Evolutionary conservation across 2,888 invertebrate species (phyloP).

Genomic region (Girardia tigrina): DNA sequence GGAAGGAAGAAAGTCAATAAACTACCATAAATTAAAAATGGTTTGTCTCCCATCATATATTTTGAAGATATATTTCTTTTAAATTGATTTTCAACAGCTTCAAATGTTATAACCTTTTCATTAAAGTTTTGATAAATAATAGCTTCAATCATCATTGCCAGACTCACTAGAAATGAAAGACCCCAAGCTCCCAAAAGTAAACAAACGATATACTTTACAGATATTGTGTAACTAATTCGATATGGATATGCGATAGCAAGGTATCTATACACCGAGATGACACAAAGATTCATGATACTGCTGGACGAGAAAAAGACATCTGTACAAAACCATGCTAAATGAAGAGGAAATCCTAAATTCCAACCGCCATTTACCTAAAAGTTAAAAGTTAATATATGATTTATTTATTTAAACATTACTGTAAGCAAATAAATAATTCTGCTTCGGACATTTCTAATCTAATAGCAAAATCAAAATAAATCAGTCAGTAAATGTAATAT

Average conservation of each 20-base stretch:
- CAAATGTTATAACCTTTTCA: neutral
- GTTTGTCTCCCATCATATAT: constrained; percentile 33
- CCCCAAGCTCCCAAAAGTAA: constrained; percentile 32
- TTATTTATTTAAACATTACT: no score
- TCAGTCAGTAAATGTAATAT: no score
- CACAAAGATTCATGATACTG: constrained; percentile 34
- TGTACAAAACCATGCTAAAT: constrained; percentile 34
- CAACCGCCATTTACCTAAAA: constrained; percentile 33
- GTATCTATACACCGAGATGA: constrained; percentile 36
- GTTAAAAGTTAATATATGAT: no score
- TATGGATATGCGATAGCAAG: constrained; percentile 36
- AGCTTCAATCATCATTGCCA: constrained; percentile 34
- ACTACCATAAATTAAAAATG: constrained; percentile 36
- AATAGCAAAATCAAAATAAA: no score
- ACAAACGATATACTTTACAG: neutral
- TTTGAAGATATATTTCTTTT: constrained; percentile 9
- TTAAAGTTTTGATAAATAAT: constrained; percentile 11
- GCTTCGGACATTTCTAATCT: no score
- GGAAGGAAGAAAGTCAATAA: constrained; percentile 34
- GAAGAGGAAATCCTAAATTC: constrained; percentile 28
- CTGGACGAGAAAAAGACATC: constrained; percentile 36
- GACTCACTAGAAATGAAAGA: constrained; percentile 30
- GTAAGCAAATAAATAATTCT: no score
- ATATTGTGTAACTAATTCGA: constrained; percentile 32
- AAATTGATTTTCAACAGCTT: neutral